Conservation (phyloP, 2,113 vertebrate species). For the Melanostigma gelatinosum region DNA sequence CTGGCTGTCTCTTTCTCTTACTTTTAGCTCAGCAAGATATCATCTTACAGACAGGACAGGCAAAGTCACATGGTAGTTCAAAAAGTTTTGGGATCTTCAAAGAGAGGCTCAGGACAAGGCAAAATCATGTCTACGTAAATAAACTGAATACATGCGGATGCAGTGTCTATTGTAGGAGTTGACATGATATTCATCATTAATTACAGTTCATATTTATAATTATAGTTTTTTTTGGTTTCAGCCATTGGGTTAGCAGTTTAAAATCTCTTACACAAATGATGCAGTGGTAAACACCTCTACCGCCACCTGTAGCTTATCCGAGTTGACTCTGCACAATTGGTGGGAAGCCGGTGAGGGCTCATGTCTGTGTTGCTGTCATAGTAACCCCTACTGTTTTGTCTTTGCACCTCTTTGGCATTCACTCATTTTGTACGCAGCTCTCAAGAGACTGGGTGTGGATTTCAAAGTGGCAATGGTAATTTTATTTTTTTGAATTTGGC, state of each 20-base stretch:
- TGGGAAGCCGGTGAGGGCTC: conserved; percentile 25
- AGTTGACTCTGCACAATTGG: not conserved
- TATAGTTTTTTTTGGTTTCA: too few relatives aligned
- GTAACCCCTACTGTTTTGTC: not conserved
- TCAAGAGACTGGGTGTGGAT: too few relatives aligned
- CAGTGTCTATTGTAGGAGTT: not conserved
- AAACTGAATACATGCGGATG: conserved; percentile 4
- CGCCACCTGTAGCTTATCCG: not conserved
- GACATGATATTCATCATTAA: conserved; percentile 1
- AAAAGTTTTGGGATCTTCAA: conserved; percentile 33
- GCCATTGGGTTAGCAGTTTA: too few relatives aligned
- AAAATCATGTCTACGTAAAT: conserved; percentile 6
- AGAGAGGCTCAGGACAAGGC: not conserved
- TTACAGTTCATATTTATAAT: not conserved
- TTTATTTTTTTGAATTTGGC: too few relatives aligned
- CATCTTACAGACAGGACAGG: conserved; percentile 19
- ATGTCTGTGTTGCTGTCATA: not conserved
- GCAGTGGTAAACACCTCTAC: not conserved
- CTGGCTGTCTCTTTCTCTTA: not conserved
- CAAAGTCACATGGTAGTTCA: conserved; percentile 29
- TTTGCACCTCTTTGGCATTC: not conserved
- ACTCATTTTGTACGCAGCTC: too few relatives aligned
- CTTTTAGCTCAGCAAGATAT: conserved; percentile 38
- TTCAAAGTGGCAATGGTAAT: too few relatives aligned
- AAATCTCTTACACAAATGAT: not conserved